Percentiles rank a stretch among this genome's conserved stretches.
phyloP scores from a whole-genome alignment of 53 echinoderm and acorn worm genomes.

The Crossaster papposus region DNA sequence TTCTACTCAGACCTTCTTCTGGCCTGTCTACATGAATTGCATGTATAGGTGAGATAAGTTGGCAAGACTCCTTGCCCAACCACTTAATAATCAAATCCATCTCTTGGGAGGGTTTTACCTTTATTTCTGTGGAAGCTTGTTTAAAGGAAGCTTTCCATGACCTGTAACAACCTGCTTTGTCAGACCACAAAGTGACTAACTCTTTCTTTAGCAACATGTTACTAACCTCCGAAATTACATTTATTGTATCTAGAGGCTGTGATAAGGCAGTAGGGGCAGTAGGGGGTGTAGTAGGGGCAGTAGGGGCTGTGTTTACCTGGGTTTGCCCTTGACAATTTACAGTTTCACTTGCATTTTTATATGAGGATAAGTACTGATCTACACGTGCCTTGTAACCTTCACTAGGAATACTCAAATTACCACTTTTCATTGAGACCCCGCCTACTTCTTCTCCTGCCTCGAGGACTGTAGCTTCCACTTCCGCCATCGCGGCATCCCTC shows the following conservation, averaged over 20 bases:
- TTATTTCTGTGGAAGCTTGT: slow-evolving; percentile 25
- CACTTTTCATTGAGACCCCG: background rate
- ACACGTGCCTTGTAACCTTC: background rate
- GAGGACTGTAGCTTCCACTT: slow-evolving; percentile 37
- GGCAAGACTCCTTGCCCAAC: slow-evolving; percentile 41
- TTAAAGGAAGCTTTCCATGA: slow-evolving; percentile 64
- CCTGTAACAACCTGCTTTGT: slow-evolving; percentile 48
- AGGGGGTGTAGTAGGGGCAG: too few relatives aligned
- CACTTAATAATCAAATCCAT: slow-evolving; percentile 59
- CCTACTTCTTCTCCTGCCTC: background rate
- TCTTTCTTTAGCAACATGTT: slow-evolving; percentile 70
- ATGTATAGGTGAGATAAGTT: slow-evolving; percentile 23
- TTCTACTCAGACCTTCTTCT: slow-evolving; percentile 16
- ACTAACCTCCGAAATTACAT: slow-evolving; percentile 20
- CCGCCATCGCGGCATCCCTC: slow-evolving; percentile 62
- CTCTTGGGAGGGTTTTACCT: slow-evolving; percentile 36
- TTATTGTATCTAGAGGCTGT: background rate
- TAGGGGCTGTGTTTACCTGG: background rate
- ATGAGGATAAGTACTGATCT: background rate
- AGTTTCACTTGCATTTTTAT: too few relatives aligned
- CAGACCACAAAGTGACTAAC: slow-evolving; percentile 52
- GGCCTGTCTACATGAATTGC: slow-evolving; percentile 28
- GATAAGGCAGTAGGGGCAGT: slow-evolving; percentile 1
- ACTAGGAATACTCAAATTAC: background rate
- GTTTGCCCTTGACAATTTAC: background rate